Evolutionary conservation across 1,140 invertebrate species (phyloP).

Genomic region (Colletes gigas): DNA sequence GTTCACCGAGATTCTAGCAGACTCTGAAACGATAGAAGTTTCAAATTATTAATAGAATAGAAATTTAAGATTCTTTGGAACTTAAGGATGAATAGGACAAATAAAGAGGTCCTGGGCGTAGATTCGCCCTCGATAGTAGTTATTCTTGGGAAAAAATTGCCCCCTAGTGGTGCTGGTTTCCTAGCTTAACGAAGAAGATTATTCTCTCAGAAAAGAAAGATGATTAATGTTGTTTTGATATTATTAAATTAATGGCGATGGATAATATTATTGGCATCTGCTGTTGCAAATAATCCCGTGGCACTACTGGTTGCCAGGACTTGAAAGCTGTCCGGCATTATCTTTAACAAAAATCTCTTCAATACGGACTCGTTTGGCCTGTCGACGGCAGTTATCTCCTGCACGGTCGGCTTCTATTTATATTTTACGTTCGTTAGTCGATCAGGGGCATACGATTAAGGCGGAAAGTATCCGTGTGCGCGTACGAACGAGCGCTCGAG

Average conservation of each 20-base stretch:
- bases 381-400: conserved; percentile 55
- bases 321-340: conserved; percentile 35
- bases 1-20: too few species aligned
- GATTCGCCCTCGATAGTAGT: too few species aligned
- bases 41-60: too few species aligned
- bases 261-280: conserved; percentile 19
- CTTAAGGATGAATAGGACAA: too few species aligned
- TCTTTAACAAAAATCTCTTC: conserved; percentile 48
- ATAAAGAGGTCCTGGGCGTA: too few species aligned
- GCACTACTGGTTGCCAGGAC: conserved; percentile 1
- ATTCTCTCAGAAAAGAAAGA: neutral
- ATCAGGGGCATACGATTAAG: conserved; percentile 47
- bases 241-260: neutral
- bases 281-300: conserved; percentile 1
- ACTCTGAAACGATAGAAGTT: too few species aligned
- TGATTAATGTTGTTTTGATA: neutral
- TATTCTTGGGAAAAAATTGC: too few species aligned
- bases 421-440: conserved; percentile 59
- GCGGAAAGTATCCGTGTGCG: conserved; percentile 27
- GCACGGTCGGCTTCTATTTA: conserved; percentile 54
- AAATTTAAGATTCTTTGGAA: too few species aligned
- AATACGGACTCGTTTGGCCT: conserved; percentile 47
- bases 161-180: too few species aligned
- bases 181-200: too few species aligned
- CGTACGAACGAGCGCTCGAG: neutral